Percentiles rank a stretch among this genome's conserved stretches.
Conservation (phyloP, 1,140 invertebrate genomes). For the Trichonephila inaurata region DNA sequence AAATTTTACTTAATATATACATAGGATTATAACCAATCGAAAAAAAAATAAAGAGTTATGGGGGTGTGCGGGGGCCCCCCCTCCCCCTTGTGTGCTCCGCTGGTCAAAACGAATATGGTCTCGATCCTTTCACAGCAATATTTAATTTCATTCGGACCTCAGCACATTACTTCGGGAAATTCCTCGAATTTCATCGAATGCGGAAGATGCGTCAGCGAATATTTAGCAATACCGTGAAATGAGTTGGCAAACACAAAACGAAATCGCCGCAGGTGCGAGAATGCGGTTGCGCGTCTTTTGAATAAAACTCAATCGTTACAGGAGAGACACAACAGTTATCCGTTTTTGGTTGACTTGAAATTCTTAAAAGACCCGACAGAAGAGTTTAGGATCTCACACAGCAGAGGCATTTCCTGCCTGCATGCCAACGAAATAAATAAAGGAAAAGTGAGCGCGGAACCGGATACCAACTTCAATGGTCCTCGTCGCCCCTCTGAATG, state of each 20-base stretch:
- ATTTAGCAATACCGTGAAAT: background rate
- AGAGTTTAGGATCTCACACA: conserved; percentile 23
- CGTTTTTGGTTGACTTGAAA: conserved; percentile 20
- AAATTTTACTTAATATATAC: too few species aligned
- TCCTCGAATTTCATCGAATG: background rate
- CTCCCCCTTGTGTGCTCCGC: too few species aligned
- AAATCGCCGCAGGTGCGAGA: background rate
- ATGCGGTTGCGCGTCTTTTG: background rate
- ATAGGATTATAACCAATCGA: too few species aligned
- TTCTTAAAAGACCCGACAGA: conserved; percentile 27
- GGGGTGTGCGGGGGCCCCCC: too few species aligned
- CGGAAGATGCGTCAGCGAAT: background rate
- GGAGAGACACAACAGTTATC: background rate
- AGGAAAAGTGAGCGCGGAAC: background rate
- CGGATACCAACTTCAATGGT: conserved; percentile 8
- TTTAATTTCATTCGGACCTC: background rate
- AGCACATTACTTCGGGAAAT: background rate
- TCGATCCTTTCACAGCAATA: background rate
- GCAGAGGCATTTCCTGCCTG: conserved; percentile 11
- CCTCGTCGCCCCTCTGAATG: background rate
- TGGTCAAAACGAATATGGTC: background rate
- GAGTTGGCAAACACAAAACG: conserved; percentile 10
- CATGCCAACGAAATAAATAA: conserved; percentile 20
- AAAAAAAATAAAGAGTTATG: too few species aligned
- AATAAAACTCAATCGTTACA: background rate